These are phyloP conservation scores for Drosophila insularis DNA, from an alignment of 1,140 invertebrate species.

Conservation along the genomic window DNA sequence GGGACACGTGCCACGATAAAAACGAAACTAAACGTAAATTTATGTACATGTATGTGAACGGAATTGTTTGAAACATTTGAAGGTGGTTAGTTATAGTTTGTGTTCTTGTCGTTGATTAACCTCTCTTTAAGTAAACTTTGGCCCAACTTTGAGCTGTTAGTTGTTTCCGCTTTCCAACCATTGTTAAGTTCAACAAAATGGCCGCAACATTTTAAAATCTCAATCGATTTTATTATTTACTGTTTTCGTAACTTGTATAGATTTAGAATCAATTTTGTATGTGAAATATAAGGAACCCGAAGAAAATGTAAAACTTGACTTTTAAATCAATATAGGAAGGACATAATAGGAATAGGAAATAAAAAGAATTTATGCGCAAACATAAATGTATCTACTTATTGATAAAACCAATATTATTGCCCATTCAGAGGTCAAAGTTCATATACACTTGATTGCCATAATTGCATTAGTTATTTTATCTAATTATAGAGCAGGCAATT, in stretches of 20 bases:
- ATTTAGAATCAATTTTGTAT: no score
- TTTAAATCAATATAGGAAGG: no score
- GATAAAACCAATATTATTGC: no score
- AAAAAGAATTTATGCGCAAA: no score
- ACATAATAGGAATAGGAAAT: no score
- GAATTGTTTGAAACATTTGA: neutral
- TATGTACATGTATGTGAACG: slow-evolving; percentile 5
- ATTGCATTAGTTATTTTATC: neutral
- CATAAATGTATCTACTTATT: no score
- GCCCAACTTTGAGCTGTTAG: neutral
- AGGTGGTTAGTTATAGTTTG: slow-evolving; percentile 1
- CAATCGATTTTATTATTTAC: neutral
- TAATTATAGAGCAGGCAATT: no score
- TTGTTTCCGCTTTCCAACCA: neutral
- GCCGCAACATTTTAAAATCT: neutral
- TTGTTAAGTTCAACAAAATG: slow-evolving; percentile 1
- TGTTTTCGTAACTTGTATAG: neutral
- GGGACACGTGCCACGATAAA: slow-evolving; percentile 59
- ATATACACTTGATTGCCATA: neutral
- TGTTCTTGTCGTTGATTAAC: slow-evolving; percentile 1
- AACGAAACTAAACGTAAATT: slow-evolving; percentile 34
- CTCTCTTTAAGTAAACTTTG: neutral
- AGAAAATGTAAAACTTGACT: no score
- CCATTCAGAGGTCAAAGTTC: neutral
- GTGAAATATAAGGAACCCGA: no score